phyloP scores from a whole-genome alignment of 92 coral and sea anemone genomes.

The Phenganax subtilis region DNA sequence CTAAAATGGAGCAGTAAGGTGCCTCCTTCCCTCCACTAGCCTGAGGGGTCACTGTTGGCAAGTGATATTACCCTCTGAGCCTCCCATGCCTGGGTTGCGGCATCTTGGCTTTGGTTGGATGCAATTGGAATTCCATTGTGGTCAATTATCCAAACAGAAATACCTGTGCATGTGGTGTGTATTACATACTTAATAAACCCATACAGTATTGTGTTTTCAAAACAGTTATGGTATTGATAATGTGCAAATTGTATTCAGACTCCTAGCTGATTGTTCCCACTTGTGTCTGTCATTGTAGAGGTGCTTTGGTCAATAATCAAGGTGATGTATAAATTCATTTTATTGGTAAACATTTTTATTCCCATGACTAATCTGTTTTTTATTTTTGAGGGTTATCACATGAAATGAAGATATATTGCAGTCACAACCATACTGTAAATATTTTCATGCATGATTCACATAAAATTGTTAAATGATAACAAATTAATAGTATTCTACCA shows the following conservation, averaged over 20 bases:
- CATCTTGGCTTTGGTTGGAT: not conserved
- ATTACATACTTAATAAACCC: too few relatives aligned
- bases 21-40: not conserved
- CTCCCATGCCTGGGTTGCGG: slow-evolving; percentile 8
- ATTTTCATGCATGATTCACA: too few relatives aligned
- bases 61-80: slow-evolving; percentile 13
- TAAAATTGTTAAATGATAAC: too few relatives aligned
- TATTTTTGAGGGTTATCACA: not conserved
- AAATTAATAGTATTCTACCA: too few relatives aligned
- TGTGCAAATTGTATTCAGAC: not conserved
- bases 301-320: not conserved
- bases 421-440: too few relatives aligned
- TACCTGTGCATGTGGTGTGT: too few relatives aligned
- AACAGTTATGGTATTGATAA: not conserved
- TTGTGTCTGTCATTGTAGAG: not conserved
- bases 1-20: slow-evolving; percentile 4
- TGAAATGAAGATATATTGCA: too few relatives aligned
- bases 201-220: not conserved
- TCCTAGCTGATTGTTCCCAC: not conserved
- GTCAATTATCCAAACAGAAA: not conserved
- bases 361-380: not conserved
- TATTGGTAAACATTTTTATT: not conserved
- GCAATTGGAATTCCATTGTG: not conserved
- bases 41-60: not conserved
- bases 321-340: not conserved